These are phyloP conservation scores for Aptenodytes patagonicus DNA, from an alignment of 2,113 vertebrate species.

Conservation along the genomic window DNA sequence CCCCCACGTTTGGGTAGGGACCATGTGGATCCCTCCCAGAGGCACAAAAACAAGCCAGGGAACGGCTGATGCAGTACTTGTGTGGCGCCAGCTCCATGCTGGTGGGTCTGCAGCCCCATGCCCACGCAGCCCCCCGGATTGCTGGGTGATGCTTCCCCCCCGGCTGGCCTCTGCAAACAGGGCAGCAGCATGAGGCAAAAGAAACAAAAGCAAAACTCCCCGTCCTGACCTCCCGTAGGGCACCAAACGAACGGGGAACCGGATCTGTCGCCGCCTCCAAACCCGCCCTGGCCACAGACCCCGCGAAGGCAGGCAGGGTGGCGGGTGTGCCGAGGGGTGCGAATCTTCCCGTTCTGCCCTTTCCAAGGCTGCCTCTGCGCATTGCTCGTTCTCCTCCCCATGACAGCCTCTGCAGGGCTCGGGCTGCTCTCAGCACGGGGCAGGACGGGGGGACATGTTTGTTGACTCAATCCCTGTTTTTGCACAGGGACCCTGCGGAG, in stretches of 20 bases:
- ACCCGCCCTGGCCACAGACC: not conserved
- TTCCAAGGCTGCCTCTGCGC: not conserved
- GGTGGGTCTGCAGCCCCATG: not conserved
- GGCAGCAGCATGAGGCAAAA: not conserved
- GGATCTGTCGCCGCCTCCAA: not conserved
- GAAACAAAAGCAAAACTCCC: not conserved
- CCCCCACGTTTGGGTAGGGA: not conserved
- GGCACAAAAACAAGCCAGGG: not conserved
- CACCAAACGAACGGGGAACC: not conserved
- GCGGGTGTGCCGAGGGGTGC: rapidly evolving
- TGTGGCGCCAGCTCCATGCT: not conserved
- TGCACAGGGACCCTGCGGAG: slow-evolving; percentile 79
- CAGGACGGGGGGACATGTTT: rapidly evolving
- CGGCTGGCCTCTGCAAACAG: not conserved
- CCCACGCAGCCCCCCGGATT: not conserved
- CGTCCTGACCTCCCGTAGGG: rapidly evolving
- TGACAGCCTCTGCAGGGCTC: rapidly evolving
- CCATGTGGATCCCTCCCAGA: not conserved
- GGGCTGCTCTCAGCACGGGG: rapidly evolving
- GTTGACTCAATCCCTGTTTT: not conserved
- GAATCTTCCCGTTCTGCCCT: not conserved
- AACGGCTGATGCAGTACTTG: not conserved
- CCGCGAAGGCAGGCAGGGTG: rapidly evolving
- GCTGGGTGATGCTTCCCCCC: not conserved
- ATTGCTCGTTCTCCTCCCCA: not conserved